Conservation (phyloP, 2,113 vertebrate species). For the Chionis minor region DNA sequence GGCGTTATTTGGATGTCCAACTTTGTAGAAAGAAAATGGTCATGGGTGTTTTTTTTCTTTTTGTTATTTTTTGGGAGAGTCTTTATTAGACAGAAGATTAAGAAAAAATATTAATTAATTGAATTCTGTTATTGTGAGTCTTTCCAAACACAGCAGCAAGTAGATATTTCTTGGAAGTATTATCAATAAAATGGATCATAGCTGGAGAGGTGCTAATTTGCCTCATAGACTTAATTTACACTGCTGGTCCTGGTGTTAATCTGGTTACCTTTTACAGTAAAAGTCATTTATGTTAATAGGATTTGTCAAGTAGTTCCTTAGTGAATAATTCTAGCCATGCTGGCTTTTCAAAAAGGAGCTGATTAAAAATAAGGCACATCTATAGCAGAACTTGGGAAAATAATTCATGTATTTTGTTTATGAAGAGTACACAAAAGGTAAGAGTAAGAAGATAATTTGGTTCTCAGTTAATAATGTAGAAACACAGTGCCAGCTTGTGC, state of each 20-base stretch:
- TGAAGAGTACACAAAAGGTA: background rate
- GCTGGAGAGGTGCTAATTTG: background rate
- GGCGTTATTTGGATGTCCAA: background rate
- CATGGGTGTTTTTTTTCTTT: background rate
- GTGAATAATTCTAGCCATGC: background rate
- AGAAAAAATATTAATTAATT: background rate
- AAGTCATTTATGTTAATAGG: background rate
- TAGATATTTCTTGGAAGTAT: background rate
- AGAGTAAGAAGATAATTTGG: background rate
- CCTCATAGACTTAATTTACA: background rate
- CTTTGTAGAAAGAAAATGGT: background rate
- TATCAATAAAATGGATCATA: background rate
- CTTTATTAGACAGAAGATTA: background rate
- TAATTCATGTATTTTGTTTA: background rate
- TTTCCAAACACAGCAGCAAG: background rate
- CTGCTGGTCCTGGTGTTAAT: background rate
- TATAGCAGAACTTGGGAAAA: background rate
- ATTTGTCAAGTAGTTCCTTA: constrained; percentile 27
- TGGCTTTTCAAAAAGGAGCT: background rate
- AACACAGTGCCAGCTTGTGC: background rate
- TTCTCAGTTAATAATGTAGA: background rate
- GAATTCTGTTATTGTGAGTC: background rate
- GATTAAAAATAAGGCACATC: background rate
- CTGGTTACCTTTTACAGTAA: background rate
- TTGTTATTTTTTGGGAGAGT: background rate